Percentiles rank a stretch among this genome's conserved stretches.
Conservation (phyloP, 2,888 invertebrate genomes). For the Trimorus sp. region DNA sequence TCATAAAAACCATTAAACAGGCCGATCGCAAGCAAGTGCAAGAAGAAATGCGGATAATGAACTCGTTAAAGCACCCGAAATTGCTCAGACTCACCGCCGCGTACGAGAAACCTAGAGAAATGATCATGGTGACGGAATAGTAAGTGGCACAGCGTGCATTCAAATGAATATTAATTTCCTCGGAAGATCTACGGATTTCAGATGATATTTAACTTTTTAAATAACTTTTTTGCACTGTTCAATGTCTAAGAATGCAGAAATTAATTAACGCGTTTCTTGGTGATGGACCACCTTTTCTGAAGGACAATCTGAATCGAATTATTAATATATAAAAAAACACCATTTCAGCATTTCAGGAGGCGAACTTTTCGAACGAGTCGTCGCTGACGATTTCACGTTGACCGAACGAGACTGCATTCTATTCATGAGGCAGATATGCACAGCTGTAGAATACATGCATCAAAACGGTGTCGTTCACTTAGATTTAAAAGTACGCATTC, state of each 20-base stretch:
- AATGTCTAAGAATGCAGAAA: too few species aligned
- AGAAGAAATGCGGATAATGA: slow-evolving; percentile 94
- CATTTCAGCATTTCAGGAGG: slow-evolving; percentile 93
- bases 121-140: slow-evolving; percentile 95
- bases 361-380: slow-evolving; percentile 95
- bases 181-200: too few species aligned
- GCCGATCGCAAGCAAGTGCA: slow-evolving; percentile 89
- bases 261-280: too few species aligned
- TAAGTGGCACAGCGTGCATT: slow-evolving; percentile 82
- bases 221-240: too few species aligned
- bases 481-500: slow-evolving; percentile 88
- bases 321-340: neutral
- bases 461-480: slow-evolving; percentile 91
- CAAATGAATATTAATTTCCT: too few species aligned
- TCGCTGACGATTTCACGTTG: slow-evolving; percentile 94
- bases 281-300: neutral
- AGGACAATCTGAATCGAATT: neutral
- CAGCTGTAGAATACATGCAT: slow-evolving; percentile 95
- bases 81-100: slow-evolving; percentile 92
- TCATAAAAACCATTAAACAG: slow-evolving; percentile 88
- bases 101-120: slow-evolving; percentile 89
- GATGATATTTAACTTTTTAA: too few species aligned
- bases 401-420: slow-evolving; percentile 88
- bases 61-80: slow-evolving; percentile 90
- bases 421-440: slow-evolving; percentile 95